These are phyloP conservation scores for Prunella fulvescens DNA, from an alignment of 2,113 vertebrate genomes.

Conservation along the genomic window DNA sequence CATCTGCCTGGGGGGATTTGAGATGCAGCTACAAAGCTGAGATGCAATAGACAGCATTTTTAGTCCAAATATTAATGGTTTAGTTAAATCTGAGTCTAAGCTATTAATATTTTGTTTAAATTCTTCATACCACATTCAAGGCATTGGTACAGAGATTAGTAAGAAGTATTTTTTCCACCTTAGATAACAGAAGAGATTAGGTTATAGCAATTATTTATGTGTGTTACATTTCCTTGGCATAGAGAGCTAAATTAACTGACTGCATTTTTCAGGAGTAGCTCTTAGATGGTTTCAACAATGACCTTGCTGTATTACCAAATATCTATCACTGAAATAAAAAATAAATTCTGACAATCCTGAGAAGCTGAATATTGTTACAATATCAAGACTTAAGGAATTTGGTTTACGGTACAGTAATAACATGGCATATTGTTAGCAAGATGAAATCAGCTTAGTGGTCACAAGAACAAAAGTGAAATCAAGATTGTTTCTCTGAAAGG, in stretches of 20 bases:
- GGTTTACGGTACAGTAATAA: not conserved
- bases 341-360: not conserved
- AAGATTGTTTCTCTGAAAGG: not conserved
- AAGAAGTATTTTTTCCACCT: not conserved
- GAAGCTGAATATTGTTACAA: not conserved
- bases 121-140: not conserved
- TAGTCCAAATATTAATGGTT: not conserved
- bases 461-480: not conserved
- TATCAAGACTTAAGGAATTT: not conserved
- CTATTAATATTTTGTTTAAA: not conserved
- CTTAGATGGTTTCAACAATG: not conserved
- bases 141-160: not conserved
- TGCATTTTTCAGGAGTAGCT: not conserved
- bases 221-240: not conserved
- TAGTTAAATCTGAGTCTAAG: not conserved
- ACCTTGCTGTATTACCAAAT: not conserved
- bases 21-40: not conserved
- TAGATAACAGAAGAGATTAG: not conserved
- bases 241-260: not conserved
- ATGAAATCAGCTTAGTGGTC: not conserved
- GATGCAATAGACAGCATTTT: not conserved
- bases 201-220: not conserved
- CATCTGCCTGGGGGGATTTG: not conserved
- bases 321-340: not conserved
- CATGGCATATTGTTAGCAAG: not conserved